phyloP scores from a whole-genome alignment of 2,797 vertebrate genomes.

The Hyperoplus lanceolatus region DNA sequence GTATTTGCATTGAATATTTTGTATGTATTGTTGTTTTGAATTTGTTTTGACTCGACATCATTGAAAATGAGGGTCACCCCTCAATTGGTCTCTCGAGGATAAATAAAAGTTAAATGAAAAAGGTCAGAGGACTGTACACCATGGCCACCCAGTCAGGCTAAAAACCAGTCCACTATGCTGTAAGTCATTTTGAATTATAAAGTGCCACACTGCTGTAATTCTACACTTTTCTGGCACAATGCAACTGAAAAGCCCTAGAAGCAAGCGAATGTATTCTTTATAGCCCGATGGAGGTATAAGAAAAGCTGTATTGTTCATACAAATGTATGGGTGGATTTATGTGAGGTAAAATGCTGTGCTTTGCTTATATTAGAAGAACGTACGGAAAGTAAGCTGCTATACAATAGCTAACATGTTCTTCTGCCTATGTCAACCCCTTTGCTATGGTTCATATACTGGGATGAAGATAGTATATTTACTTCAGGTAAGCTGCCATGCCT shows the following conservation, averaged over 20 bases:
- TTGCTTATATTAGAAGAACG: background rate
- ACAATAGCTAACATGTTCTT: background rate
- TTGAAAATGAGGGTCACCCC: too few species aligned
- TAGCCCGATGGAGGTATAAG: background rate
- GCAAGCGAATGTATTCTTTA: background rate
- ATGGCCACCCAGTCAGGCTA: conserved; percentile 38
- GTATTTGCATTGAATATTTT: too few species aligned
- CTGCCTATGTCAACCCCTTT: background rate
- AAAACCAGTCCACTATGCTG: conserved; percentile 7
- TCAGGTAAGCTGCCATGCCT: conserved; percentile 23
- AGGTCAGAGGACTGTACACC: conserved; percentile 23
- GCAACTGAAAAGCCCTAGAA: background rate
- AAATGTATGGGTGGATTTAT: background rate
- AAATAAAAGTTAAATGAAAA: too few species aligned
- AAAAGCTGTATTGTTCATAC: background rate
- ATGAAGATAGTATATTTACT: conserved; percentile 31
- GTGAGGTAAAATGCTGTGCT: conserved; percentile 10
- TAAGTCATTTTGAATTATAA: conserved; percentile 17
- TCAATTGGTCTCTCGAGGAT: too few species aligned
- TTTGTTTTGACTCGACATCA: too few species aligned
- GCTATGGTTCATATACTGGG: background rate
- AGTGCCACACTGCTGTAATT: conserved; percentile 22
- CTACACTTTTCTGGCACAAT: conserved; percentile 6
- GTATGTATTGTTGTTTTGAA: too few species aligned
- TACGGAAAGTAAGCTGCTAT: background rate